Evolutionary conservation across 2,888 invertebrate species (phyloP), one percentile per base, ranked within the genome.

Genomic region (Hirtodrosophila confusa): DNA sequence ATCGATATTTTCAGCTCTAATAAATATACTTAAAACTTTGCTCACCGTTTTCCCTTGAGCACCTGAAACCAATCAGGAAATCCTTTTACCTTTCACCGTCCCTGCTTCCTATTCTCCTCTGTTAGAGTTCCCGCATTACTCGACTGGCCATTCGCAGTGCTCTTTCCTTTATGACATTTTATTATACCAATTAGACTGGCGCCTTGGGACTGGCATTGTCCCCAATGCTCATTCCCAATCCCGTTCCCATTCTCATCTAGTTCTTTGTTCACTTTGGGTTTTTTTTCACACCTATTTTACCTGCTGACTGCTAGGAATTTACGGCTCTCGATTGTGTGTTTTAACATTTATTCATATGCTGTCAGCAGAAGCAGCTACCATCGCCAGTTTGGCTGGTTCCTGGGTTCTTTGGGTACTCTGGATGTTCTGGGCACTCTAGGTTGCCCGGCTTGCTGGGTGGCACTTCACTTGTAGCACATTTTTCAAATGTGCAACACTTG

Each of bases 401-500:
- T 33, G 17, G n/a, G 36, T 12, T 12, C 41, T 31, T 43, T 31
- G 31, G 11, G 6, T 57, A 54, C 31, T 37, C 40, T 50, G 41
- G 17, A 23, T 51, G 8, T 29, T 11, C 35, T 9, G 29, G 29
- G 45, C 27, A 11, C 53, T 58, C 39, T 45, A 36, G 39, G 48
- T 61, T 41, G 43, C 43, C 58, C 57, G 54, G n/a, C 37, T 55
- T 58, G 39, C 65, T 6, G 50, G 44, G 43, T 10, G 58, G 61
- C 74, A 79, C 77, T 82, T 74, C 75, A 72, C 50, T 69, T 62
- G 76, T 56, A 78, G 65, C 79, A 78, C 71, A 84, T 80, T 80
- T 78, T 74, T 82, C 79, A 84, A 82, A 84, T 80, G 78, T 78
- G 85, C 85, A 82, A 76, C 85, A 78, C 78, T 82, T 78, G 76